Percentiles rank a stretch among this genome's conserved stretches.
Evolutionary conservation across 2,113 vertebrate species (phyloP).

Genomic region (Lepus europaeus): DNA sequence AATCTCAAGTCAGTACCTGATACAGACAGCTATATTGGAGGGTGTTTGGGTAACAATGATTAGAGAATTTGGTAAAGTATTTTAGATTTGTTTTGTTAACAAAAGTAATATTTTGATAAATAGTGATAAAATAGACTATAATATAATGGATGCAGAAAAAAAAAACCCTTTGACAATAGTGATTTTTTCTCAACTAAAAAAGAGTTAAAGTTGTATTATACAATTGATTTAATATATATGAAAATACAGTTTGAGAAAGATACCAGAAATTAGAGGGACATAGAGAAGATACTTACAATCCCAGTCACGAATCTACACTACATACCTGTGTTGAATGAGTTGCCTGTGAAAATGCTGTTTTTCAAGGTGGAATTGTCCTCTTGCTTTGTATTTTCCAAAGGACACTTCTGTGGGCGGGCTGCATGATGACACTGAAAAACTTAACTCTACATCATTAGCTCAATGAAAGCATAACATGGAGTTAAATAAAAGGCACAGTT

Average conservation of each 20-base stretch:
- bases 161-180: neutral
- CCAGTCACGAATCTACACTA: neutral
- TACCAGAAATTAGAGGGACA: no score
- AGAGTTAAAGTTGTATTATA: neutral
- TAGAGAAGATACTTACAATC: neutral
- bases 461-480: neutral
- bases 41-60: no score
- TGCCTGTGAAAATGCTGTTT: accelerated
- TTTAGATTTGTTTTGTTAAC: neutral
- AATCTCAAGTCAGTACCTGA: neutral
- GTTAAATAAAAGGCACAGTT: neutral
- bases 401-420: accelerated
- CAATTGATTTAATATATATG: neutral
- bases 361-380: neutral
- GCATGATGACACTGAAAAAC: neutral
- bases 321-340: neutral
- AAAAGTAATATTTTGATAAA: neutral
- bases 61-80: neutral
- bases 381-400: neutral
- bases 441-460: slow-evolving; percentile 16
- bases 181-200: neutral
- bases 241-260: neutral
- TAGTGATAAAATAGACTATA: neutral
- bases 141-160: neutral
- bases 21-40: neutral